Percentiles rank a stretch among this genome's conserved stretches.
Evolutionary conservation across 2,888 invertebrate genomes (phyloP).

Genomic region (Macropis europaea): DNA sequence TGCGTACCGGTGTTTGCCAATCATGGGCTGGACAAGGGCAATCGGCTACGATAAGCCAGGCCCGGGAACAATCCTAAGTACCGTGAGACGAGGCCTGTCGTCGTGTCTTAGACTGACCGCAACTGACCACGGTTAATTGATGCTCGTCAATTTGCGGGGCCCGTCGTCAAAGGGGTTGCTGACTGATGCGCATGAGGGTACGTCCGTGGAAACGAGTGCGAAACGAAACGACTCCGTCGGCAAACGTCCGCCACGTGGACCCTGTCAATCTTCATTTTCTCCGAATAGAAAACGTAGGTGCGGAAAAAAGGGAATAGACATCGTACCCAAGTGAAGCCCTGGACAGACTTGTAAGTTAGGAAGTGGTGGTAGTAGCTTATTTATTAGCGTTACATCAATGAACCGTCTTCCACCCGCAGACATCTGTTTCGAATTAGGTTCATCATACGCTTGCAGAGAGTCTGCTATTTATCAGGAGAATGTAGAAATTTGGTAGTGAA

Average conservation of each 20-base stretch:
- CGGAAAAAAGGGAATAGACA: slow-evolving; percentile 23
- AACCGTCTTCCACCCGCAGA: no score
- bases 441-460: no score
- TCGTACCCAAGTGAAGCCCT: slow-evolving; percentile 66
- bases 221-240: slow-evolving; percentile 32
- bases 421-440: no score
- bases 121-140: slow-evolving; percentile 62
- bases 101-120: slow-evolving; percentile 57
- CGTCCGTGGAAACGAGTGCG: slow-evolving; percentile 30
- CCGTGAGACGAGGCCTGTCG: slow-evolving; percentile 69
- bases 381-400: no score
- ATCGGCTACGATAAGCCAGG: slow-evolving; percentile 72
- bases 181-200: slow-evolving; percentile 12
- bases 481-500: no score
- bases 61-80: slow-evolving; percentile 71
- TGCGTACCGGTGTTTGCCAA: slow-evolving; percentile 64
- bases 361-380: no score
- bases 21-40: slow-evolving; percentile 58
- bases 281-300: slow-evolving; percentile 41
- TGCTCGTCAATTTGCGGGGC: slow-evolving; percentile 59
- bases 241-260: slow-evolving; percentile 64
- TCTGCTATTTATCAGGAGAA: no score
- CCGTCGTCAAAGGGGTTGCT: slow-evolving; percentile 51
- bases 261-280: slow-evolving; percentile 71
- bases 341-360: no score